phyloP scores from a whole-genome alignment of 2,113 vertebrate species.

The Lagopus leucura region DNA sequence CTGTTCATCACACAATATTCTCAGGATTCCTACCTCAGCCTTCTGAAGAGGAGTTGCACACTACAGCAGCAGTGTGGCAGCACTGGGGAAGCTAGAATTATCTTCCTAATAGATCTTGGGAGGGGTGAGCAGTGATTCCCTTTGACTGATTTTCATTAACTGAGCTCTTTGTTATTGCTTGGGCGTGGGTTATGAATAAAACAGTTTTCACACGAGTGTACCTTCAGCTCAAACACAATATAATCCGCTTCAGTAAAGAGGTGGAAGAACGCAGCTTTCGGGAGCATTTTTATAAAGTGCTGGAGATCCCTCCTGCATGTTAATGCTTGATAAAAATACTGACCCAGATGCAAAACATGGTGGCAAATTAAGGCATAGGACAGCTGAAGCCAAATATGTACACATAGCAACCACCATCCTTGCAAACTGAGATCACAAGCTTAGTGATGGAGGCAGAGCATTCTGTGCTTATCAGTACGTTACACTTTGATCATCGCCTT shows the following conservation, averaged over 20 bases:
- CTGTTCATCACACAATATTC: not conserved
- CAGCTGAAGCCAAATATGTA: not conserved
- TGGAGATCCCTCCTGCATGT: not conserved
- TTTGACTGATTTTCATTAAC: slow-evolving; percentile 63
- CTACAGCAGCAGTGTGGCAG: not conserved
- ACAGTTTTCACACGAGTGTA: slow-evolving; percentile 32
- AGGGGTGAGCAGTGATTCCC: slow-evolving; percentile 24
- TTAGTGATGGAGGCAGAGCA: not conserved
- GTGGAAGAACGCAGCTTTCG: slow-evolving; percentile 18
- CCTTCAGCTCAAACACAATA: slow-evolving; percentile 53
- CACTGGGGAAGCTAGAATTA: slow-evolving; percentile 49
- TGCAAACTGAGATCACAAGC: not conserved
- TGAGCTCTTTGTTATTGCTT: slow-evolving; percentile 39
- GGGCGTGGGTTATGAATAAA: slow-evolving; percentile 36
- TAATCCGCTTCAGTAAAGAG: slow-evolving; percentile 38
- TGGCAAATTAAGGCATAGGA: not conserved
- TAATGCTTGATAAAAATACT: slow-evolving; percentile 34
- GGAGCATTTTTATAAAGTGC: slow-evolving; percentile 51
- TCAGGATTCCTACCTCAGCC: not conserved
- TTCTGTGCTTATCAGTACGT: not conserved
- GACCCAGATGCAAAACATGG: slow-evolving; percentile 12
- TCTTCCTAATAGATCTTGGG: slow-evolving; percentile 58
- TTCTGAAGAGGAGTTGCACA: not conserved
- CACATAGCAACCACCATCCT: not conserved
- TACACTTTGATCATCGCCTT: not conserved